Base-by-base conservation (phyloP, 2,113 vertebrate genomes). In the Carassius carassius region DNA sequence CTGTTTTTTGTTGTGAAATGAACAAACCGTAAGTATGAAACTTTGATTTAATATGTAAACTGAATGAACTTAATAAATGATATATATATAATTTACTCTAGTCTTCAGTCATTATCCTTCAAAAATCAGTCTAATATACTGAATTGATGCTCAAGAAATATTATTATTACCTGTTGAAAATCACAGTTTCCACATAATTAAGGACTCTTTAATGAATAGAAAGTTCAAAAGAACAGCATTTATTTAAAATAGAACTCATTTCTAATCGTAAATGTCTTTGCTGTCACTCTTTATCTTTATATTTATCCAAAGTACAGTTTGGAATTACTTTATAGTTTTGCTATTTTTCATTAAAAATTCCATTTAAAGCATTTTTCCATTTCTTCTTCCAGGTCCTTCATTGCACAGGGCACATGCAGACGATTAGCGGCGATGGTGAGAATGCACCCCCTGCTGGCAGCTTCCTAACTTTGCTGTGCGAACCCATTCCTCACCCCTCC, bases 401-500 rank as follows among this genome's bases (percentile, higher is more conserved):
- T 89, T 97, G 96, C 70, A 94, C 93, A 0, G 96, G 96, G 23
- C 93, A 95, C 84, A 88, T 97, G 90, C 90, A 91, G 49, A 91
- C 84, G 1, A 92, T 94, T 56, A 82, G 83, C 1, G 60, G 60
- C 14, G 72, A 54, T 0, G 86, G 35, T 8, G 90, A 89, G 17
- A 91, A 83, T 1, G 67, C 81, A 5, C 41, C 88, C 2, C 91
- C 93, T 86, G 86, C 78, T 88, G 91, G 84, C 49, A 87, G 91
- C 29, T 95, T 94, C 85, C 91, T 96, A 91, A 95, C 95, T 9
- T 87, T 97, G 90, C 94, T 97, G 89, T 97, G 96, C 44, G 96
- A 97, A 88, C 95, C 96, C 83, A 92, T 97, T 83, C 95, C 96
- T 4, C 95, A 97, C 90, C 96, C 96, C 0, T 93, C 95, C 91